A percentile compares a stretch with the other conserved stretches of the same genome.
phyloP scores from a whole-genome alignment of 2,888 invertebrate genomes.

The Meta bourneti region DNA sequence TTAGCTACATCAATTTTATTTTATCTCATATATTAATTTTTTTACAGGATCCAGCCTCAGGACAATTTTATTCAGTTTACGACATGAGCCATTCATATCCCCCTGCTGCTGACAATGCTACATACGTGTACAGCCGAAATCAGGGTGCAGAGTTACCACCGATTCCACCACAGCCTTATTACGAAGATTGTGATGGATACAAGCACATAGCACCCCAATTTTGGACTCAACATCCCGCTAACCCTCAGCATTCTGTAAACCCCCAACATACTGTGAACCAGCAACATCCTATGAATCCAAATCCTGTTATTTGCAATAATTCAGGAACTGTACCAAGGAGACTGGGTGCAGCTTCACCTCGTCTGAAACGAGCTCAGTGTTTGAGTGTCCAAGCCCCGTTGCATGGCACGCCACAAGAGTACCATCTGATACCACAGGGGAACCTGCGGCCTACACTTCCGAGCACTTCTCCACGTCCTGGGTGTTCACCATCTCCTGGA shows the following conservation, averaged over 20 bases:
- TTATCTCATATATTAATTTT: not conserved
- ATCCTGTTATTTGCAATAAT: conserved; percentile 39
- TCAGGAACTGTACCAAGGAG: conserved; percentile 57
- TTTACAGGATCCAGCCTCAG: conserved; percentile 62
- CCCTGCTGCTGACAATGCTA: conserved; percentile 52
- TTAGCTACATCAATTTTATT: no score
- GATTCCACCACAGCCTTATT: conserved; percentile 53
- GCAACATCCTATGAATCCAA: conserved; percentile 6
- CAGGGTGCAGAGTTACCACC: conserved; percentile 28
- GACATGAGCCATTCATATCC: conserved; percentile 75
- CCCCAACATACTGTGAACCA: no score
- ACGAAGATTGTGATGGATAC: conserved; percentile 69
- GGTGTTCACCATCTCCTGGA: conserved; percentile 65
- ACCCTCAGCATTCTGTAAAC: no score
- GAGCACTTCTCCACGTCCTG: conserved; percentile 62
- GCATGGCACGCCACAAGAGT: conserved; percentile 71
- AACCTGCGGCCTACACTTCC: conserved; percentile 37
- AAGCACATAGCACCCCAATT: conserved; percentile 61
- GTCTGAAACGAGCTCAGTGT: conserved; percentile 67
- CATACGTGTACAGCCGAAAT: conserved; percentile 55
- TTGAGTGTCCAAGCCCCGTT: conserved; percentile 71
- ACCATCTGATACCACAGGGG: conserved; percentile 62
- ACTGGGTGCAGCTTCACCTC: conserved; percentile 56
- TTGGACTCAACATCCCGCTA: conserved; percentile 35
- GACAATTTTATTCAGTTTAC: conserved; percentile 61